Evolutionary conservation across 1,140 invertebrate species (phyloP).

Genomic region (Drosophila bipectinata): DNA sequence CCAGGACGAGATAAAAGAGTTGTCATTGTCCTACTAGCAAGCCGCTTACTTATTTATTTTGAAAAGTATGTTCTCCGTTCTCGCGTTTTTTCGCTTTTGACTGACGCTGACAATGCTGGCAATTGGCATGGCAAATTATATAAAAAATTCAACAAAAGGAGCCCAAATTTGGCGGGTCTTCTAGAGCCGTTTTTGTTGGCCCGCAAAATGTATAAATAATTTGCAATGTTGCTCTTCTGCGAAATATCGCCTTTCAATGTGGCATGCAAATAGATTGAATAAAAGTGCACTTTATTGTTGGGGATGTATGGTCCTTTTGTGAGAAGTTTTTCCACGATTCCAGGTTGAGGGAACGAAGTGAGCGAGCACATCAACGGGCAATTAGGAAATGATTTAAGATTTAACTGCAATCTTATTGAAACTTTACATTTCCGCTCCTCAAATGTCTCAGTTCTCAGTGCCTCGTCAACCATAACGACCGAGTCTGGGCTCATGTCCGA

Average conservation of each 20-base stretch:
- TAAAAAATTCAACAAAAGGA: conserved; percentile 66
- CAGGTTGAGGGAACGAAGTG: no score
- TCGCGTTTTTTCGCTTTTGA: conserved; percentile 60
- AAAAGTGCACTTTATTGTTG: conserved; percentile 2
- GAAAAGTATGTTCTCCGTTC: conserved; percentile 7
- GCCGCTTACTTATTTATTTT: conserved; percentile 33
- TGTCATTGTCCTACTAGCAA: conserved; percentile 29
- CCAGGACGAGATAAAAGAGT: conserved; percentile 14
- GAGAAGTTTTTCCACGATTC: no score
- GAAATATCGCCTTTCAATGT: conserved; percentile 7
- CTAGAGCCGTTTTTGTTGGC: conserved; percentile 10
- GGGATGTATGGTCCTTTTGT: background rate
- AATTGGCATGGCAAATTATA: conserved; percentile 65
- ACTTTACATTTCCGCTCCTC: conserved; percentile 41
- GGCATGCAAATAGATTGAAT: conserved; percentile 29
- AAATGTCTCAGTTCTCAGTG: background rate
- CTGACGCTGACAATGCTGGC: conserved; percentile 71
- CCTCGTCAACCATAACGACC: conserved; percentile 5
- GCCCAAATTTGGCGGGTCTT: conserved; percentile 23
- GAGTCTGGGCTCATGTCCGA: conserved; percentile 5
- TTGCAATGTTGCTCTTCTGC: background rate
- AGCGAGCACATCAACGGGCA: background rate
- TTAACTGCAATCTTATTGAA: conserved; percentile 59
- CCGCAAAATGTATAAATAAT: background rate
- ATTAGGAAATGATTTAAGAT: conserved; percentile 27